phyloP scores from a whole-genome alignment of 2,797 vertebrate genomes.

The Poeciliopsis paucimaculata region DNA sequence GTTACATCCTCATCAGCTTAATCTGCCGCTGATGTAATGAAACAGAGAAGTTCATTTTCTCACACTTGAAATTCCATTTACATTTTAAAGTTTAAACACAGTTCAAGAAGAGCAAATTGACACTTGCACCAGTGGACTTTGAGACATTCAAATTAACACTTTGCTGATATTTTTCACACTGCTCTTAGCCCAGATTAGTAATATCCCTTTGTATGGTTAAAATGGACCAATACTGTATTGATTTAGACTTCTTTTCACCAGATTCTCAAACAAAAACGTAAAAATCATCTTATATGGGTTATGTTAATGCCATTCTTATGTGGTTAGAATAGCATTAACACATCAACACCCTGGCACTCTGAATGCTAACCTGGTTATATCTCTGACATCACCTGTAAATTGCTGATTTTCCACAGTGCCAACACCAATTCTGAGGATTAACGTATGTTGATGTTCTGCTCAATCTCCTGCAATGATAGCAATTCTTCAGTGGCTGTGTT shows the following conservation, averaged over 20 bases:
- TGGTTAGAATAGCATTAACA: background rate
- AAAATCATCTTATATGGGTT: background rate
- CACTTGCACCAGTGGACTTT: background rate
- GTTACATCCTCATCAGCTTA: slow-evolving; percentile 29
- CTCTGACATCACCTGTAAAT: background rate
- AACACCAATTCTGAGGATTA: background rate
- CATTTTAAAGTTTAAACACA: background rate
- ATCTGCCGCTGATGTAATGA: slow-evolving; percentile 31
- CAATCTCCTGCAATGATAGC: background rate
- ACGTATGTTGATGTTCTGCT: background rate
- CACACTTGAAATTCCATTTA: background rate
- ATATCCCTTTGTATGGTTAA: background rate
- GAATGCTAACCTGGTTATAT: background rate
- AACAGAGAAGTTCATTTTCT: background rate
- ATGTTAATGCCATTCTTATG: no score
- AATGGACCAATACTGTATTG: background rate
- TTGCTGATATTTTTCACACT: background rate
- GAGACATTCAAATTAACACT: background rate
- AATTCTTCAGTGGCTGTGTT: background rate
- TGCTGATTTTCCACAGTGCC: background rate
- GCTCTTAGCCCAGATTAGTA: background rate
- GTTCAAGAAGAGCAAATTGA: background rate
- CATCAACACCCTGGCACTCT: background rate
- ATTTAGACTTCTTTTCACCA: no score
- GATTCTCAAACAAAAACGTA: background rate